A percentile compares a stretch with the other conserved stretches of the same genome.
Evolutionary conservation across 30 jellyfish, hydroid and myxozoan genomes (phyloP).

Genomic region (Cassiopea andromeda): DNA sequence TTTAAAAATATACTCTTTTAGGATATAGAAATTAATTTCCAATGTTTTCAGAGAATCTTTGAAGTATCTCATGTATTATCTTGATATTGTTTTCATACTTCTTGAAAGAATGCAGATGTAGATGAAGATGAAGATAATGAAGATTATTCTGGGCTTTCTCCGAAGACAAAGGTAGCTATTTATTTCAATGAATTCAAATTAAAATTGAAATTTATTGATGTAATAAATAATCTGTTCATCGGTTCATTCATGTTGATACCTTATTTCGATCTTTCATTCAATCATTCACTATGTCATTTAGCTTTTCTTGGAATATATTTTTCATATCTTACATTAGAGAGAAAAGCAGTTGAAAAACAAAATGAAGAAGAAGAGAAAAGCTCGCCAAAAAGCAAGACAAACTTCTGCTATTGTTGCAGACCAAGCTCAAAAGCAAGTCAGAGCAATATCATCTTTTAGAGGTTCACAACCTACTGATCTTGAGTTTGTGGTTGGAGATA

Average conservation of each 20-base stretch:
- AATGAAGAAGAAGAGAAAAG: slow-evolving; percentile 76
- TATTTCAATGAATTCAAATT: background rate
- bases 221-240: too few species aligned
- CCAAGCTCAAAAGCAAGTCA: slow-evolving; percentile 55
- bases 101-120: slow-evolving; percentile 14
- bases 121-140: slow-evolving; percentile 51
- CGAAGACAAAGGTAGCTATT: slow-evolving; percentile 39
- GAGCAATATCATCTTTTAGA: slow-evolving; percentile 69
- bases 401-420: slow-evolving; percentile 43
- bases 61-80: background rate
- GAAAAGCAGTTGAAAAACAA: slow-evolving; percentile 67
- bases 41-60: background rate
- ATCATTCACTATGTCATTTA: background rate
- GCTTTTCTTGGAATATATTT: too few species aligned
- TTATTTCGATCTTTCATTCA: background rate
- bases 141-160: slow-evolving; percentile 57
- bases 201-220: background rate
- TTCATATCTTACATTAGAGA: slow-evolving; percentile 25
- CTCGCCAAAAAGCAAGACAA: slow-evolving; percentile 55
- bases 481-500: slow-evolving; percentile 64
- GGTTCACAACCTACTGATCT: slow-evolving; percentile 74
- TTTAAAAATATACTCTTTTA: too few species aligned
- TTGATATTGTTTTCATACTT: background rate
- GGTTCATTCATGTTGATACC: background rate
- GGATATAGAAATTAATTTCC: too few species aligned